Evolutionary conservation across 2,888 invertebrate genomes (phyloP).

Genomic region (Lepas anatifera): DNA sequence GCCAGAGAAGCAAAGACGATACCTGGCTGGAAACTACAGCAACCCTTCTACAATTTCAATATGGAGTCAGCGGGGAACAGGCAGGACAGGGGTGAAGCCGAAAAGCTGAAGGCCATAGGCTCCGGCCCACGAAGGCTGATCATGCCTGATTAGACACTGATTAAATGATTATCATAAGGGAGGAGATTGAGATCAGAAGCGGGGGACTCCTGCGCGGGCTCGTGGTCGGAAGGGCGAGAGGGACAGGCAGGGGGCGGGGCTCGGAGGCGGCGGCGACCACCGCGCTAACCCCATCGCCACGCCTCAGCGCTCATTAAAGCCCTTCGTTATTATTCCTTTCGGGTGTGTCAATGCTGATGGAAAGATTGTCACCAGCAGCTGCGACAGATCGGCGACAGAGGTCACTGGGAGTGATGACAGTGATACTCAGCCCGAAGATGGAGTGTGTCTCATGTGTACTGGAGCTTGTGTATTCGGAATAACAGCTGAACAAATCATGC

Average conservation of each 20-base stretch:
- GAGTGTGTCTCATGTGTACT: no score
- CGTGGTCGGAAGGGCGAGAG: background rate
- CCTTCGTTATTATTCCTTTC: background rate
- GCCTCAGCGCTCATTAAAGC: background rate
- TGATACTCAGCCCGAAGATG: no score
- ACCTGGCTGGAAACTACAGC: no score
- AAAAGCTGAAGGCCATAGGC: no score
- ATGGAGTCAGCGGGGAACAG: no score
- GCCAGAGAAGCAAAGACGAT: no score
- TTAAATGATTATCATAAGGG: slow-evolving; percentile 3
- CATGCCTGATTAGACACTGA: background rate
- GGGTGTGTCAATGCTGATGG: background rate
- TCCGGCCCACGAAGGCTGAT: background rate
- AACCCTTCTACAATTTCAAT: no score
- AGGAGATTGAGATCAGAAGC: background rate
- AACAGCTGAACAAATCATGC: no score
- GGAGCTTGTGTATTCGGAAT: no score
- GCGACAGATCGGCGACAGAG: background rate
- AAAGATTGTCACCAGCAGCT: background rate
- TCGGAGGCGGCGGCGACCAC: background rate
- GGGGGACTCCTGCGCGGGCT: background rate
- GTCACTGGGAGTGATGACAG: no score
- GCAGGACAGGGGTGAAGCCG: no score
- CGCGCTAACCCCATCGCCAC: background rate
- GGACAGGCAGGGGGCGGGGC: background rate